Evolutionary conservation across 2,888 invertebrate genomes (phyloP).

Genomic region (Stenotaenia linearis): DNA sequence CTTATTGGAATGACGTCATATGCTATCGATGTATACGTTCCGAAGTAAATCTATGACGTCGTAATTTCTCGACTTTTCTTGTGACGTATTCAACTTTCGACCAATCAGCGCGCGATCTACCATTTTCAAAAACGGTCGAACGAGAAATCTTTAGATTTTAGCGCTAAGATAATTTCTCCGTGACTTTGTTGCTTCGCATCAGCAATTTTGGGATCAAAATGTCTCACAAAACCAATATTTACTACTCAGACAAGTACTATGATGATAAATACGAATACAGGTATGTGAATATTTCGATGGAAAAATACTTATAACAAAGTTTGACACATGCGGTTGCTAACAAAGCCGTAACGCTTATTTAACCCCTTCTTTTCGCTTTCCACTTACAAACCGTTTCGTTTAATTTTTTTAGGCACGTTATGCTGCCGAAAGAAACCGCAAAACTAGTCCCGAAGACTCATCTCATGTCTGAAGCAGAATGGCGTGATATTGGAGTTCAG

Average conservation of each 20-base stretch:
- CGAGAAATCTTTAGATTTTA: background rate
- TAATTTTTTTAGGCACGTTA: slow-evolving; percentile 71
- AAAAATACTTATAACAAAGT: background rate
- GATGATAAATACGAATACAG: slow-evolving; percentile 89
- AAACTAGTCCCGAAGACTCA: slow-evolving; percentile 86
- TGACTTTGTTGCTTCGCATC: background rate
- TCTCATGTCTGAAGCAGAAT: slow-evolving; percentile 87
- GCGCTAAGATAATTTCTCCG: background rate
- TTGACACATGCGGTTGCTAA: background rate
- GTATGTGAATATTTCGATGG: slow-evolving; percentile 52
- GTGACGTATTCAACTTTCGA: background rate
- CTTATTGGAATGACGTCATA: background rate
- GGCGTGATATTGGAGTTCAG: slow-evolving; percentile 90
- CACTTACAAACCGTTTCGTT: too few species aligned
- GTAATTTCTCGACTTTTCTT: background rate
- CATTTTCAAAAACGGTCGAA: background rate
- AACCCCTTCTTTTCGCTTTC: background rate
- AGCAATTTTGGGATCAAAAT: slow-evolving; percentile 1
- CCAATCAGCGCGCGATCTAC: too few species aligned
- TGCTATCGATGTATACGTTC: too few species aligned
- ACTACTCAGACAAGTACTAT: slow-evolving; percentile 88
- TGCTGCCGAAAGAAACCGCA: slow-evolving; percentile 84
- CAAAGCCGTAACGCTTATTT: background rate
- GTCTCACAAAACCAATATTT: slow-evolving; percentile 65
- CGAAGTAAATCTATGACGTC: background rate